Evolutionary conservation across 1,140 invertebrate genomes (phyloP), one percentile per base, ranked within the genome.

Genomic region (Drosophila azteca): DNA sequence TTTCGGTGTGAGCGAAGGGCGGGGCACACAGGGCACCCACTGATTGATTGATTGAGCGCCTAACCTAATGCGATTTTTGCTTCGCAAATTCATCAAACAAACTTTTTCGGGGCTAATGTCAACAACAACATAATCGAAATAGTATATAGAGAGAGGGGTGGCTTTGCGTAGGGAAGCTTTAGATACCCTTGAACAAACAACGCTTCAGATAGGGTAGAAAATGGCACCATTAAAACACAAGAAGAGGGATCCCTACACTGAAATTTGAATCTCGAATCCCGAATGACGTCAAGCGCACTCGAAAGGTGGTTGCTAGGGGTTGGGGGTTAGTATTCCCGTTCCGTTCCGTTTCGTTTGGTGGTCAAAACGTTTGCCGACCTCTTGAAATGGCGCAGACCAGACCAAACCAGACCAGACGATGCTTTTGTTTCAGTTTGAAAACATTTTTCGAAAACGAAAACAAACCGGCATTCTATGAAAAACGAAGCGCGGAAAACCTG

Each of bases 381-480:
- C 72, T 75, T 60, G 73, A 74, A 75, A 68, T 76, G 55, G 63
- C 73, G 5, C 4, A 26, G 24, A 26, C 24, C 24, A 26, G 24
- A 24, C 22, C 22, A n/a, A 24, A 4, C 22, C 22, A 3, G 3
- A 26, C 24, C 24, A 75, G 71, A 68, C 73, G 62, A 75, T 67
- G 73, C 71, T 68, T 75, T 76, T 76, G 63, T 76, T 76, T 68
- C 57, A 53, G 13, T 41, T 41, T 75, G 43, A 55, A 75, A 61
- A 62, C 48, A 60, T 41, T 75, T 63, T 79, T 79, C 8, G 24
- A 80, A 60, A 65, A 22, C n/a, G 26, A 50, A 50, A 62, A 55
- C 45, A 66, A 70, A 71, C 81, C 81, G 81, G 74, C 81, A 78
- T 78, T 81, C 74, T 75, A 67, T 77, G 55, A 52, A 68, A 65